These are phyloP conservation scores for Ectobius pallidus DNA, from an alignment of 2,888 invertebrate species.

Conservation along the genomic window DNA sequence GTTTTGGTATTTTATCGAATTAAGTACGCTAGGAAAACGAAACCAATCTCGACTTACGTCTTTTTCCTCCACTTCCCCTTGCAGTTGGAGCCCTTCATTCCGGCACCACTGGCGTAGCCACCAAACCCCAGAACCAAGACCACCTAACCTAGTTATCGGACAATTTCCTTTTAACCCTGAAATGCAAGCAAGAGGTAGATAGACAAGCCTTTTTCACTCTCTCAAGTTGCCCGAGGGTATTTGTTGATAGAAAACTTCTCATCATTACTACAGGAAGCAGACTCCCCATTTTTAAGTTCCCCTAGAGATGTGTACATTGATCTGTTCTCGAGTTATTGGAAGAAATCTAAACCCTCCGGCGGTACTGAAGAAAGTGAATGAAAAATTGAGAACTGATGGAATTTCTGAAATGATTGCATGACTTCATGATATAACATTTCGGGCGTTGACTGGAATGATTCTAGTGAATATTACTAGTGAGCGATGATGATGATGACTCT, in stretches of 20 bases:
- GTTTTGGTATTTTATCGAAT: slow-evolving; percentile 27
- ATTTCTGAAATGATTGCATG: no score
- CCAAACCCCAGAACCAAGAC: not conserved
- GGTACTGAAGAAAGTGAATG: no score
- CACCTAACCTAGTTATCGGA: slow-evolving; percentile 24
- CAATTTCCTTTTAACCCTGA: slow-evolving; percentile 24
- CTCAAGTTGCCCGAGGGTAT: not conserved
- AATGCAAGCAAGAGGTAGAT: slow-evolving; percentile 12
- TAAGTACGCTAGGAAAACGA: slow-evolving; percentile 20
- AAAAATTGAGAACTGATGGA: no score
- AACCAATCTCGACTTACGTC: slow-evolving; percentile 26
- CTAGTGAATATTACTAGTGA: no score
- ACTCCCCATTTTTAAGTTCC: not conserved
- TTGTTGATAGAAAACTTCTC: not conserved
- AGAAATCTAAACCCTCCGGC: no score
- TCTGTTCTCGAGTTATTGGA: no score
- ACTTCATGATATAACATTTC: no score
- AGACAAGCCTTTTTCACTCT: not conserved
- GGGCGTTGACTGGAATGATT: no score
- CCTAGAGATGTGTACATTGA: not conserved
- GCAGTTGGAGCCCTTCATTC: not conserved
- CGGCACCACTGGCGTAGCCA: not conserved
- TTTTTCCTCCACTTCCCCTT: not conserved
- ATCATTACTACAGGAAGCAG: not conserved
- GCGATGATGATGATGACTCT: no score